Base-by-base conservation (phyloP, 2,797 vertebrate species). In the Odontamblyopus lacepedii region DNA sequence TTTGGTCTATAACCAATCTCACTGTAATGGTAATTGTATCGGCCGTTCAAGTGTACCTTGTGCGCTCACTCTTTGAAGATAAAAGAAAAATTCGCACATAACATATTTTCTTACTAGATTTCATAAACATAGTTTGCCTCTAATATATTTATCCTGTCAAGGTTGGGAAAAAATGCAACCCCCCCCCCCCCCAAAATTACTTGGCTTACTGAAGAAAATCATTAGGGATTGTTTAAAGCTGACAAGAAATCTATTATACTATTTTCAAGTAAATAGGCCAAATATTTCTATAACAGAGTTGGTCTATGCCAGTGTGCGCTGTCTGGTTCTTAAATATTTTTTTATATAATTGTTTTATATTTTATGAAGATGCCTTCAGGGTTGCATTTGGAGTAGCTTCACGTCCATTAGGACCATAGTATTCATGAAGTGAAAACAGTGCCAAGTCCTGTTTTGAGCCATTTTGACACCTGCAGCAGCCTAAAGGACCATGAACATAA, bases 1-100 rank as follows among this genome's bases (percentile, higher is more conserved):
- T 97, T 80, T 99, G 98, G 98, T 99, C 97, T 5, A 69, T 94
- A 71, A 83, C 96, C 80, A 98, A 96, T 88, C 81, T 99, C 74
- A 50, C 92, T 30, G 86, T 96, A 64, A 97, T 99, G 96, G 78
- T 97, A 84, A 72, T 95, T 66, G 96, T 99, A 56, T 97, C 97
- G 2, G 93, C 92, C 5, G 73, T 97, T 74, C 97, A 99, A 80
- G 96, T 99, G 63, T 99, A 98, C 85, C 91, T 97, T 78, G 89
- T 99, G 71, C 97, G 96, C 88, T 98, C 95, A 70, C 95, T 99
- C 63, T 99, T 99, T 82, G 95, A 98, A 41, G 96, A 98, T 87
- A 98, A 96, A 81, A 95, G 93, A 87, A 97, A 95, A 93, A 94
- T 90, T n/a, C 94, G 93, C 91, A 97, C 96, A 83, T 99, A 96